Base-by-base conservation (phyloP, 1,140 invertebrate genomes). In the Anastatus disparis region DNA sequence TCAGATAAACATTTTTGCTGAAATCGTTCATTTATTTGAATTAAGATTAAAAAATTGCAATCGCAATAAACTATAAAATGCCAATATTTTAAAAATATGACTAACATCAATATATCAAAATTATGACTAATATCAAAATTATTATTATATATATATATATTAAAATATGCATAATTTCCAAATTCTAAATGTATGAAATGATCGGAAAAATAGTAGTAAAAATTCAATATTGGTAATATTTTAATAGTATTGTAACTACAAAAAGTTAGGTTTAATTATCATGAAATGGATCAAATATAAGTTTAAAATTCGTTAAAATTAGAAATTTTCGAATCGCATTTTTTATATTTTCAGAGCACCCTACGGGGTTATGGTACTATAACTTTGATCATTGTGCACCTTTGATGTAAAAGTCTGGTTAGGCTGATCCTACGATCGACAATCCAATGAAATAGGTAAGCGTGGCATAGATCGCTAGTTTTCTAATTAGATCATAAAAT, bases 291-390 rank as follows among this genome's bases (percentile, higher is more conserved):
- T 58, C 24, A 42, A 40, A 0, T 12, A 20, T 35, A 3, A 31
- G 22, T 20, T 15, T 20, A 35, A 2, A 59, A 55, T 42, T 42
- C n/a, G 3, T 55, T 15, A 72, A 40, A 38, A 10, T 40, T 13
- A 24, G 61, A 72, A 42, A 26, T 40, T 52, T 42, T 74, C n/a
- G 69, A 46, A 69, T 50, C 52, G 53, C 66, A 74, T 31, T 75
- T 75, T 75, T 69, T 74, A 78, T 80, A 80, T 81, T 78, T 81
- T 66, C 75, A 85, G 84, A 82, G 77, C 73, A 77, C 83, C 84
- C 82, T 84, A 76, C 74, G 82, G 82, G 83, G 82, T 84, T 75
- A 71, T 79, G 84, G 83, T 84, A 78, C 81, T 82, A 78, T 78
- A 80, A 76, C 79, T 65, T 71, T 58, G 69, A 46, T 59, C 44